Base-by-base conservation (phyloP, 2,797 vertebrate species). In the Melanogrammus aeglefinus region DNA sequence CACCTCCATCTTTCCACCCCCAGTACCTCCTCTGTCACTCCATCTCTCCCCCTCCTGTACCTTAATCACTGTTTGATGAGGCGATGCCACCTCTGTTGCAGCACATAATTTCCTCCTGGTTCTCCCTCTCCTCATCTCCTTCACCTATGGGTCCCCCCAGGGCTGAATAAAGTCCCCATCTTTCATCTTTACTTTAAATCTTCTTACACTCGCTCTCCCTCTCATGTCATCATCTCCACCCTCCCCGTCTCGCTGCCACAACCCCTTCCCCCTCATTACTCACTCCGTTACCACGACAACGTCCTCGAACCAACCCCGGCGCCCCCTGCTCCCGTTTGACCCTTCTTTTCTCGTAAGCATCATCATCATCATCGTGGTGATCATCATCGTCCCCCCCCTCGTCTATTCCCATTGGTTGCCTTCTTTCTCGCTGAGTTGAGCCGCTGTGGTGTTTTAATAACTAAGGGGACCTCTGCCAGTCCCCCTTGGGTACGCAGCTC, bases 151-250 rank as follows among this genome's bases (percentile, higher is more conserved):
- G 16, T 24, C 47, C 47, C 47, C 47, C 16, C 47, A 57, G 47
- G 47, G 47, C 3, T 6, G 47, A 57, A 57, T 57, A 21, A 57
- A 57, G 16, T 16, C 57, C n/a, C 57, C n/a, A 24, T 63, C 57
- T 24, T 63, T 63, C 57, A 63, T 63, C 57, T 24, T 7, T 18
- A 63, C 47, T 51, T 63, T 63, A n/a, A 4, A 24, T 63, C 57
- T 63, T 63, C 51, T 21, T n/a, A 21, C 51, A n/a, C 51, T 57
- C 21, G 57, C 57, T n/a, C 57, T 63, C 21, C 57, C 57, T 24
- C 57, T n/a, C 57, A 63, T 63, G 57, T 69, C 63, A 69, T 69
- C 63, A 69, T 69, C n/a, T 27, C 63, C 57, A 63, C 57, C 21
- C 63, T 27, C 63, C n/a, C 27, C 63, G 7, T n/a, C 8, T 69